phyloP scores from a whole-genome alignment of 2,888 invertebrate species.

The Epistrophella euchroma region DNA sequence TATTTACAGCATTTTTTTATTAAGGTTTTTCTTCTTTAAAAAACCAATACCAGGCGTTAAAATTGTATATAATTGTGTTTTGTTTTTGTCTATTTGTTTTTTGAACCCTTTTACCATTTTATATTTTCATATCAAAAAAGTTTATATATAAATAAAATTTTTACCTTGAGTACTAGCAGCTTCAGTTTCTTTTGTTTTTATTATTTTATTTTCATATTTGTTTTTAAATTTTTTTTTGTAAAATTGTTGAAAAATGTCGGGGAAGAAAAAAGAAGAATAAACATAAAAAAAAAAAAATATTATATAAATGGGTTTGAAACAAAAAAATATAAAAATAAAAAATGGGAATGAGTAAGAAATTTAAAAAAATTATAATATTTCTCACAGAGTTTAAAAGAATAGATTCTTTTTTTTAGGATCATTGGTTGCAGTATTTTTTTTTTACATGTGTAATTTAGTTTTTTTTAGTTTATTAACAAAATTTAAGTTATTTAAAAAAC shows the following conservation, averaged over 20 bases:
- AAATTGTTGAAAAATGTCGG: slow-evolving; percentile 34
- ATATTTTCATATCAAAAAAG: slow-evolving; percentile 6
- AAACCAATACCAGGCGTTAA: not conserved
- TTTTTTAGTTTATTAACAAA: too few relatives aligned
- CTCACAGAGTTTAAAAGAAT: not conserved
- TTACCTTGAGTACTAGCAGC: slow-evolving; percentile 81
- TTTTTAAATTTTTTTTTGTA: slow-evolving; percentile 10
- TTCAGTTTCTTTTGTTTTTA: slow-evolving; percentile 78
- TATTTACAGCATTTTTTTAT: slow-evolving; percentile 56
- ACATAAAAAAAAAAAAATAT: slow-evolving; percentile 54
- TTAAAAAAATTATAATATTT: not conserved
- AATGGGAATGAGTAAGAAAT: slow-evolving; percentile 26
- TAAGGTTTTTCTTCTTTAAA: not conserved
- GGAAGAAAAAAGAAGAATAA: slow-evolving; percentile 41
- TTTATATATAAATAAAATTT: slow-evolving; percentile 62
- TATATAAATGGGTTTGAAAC: slow-evolving; percentile 43
- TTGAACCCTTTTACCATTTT: slow-evolving; percentile 48
- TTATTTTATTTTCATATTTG: slow-evolving; percentile 32
- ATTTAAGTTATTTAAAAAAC: not conserved
- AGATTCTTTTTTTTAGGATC: not conserved
- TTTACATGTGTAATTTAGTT: too few relatives aligned
- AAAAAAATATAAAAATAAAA: slow-evolving; percentile 50
- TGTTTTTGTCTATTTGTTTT: not conserved
- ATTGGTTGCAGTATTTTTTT: not conserved
- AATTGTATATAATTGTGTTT: not conserved